Percentiles rank a stretch among this genome's conserved stretches.
Conservation (phyloP, 2,888 invertebrate species). For the Noctua comes region DNA sequence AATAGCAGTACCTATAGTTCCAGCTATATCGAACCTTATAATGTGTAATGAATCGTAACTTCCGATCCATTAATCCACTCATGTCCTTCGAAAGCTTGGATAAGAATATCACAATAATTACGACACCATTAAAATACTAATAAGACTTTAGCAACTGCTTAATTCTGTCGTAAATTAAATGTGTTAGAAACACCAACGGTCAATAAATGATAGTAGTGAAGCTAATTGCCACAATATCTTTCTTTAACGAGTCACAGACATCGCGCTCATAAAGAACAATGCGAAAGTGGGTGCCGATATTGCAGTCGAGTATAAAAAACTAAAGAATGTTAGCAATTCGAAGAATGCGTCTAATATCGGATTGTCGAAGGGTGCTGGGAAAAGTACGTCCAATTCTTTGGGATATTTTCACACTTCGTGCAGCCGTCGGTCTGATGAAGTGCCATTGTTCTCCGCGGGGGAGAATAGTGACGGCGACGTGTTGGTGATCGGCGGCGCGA, state of each 20-base stretch:
- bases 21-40: neutral
- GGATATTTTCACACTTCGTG: constrained; percentile 81
- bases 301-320: constrained; percentile 91
- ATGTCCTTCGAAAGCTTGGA: constrained; percentile 30
- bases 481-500: constrained; percentile 95
- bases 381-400: constrained; percentile 65
- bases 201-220: constrained; percentile 78
- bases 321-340: constrained; percentile 77
- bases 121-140: constrained; percentile 76
- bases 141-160: constrained; percentile 73
- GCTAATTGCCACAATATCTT: constrained; percentile 82
- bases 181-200: constrained; percentile 75
- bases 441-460: constrained; percentile 63
- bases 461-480: constrained; percentile 77
- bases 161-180: constrained; percentile 79
- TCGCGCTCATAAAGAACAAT: constrained; percentile 98
- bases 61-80: constrained; percentile 32
- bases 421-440: constrained; percentile 62
- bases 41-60: constrained; percentile 26
- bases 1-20: neutral
- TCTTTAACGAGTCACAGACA: constrained; percentile 91
- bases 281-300: constrained; percentile 95
- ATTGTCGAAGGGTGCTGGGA: constrained; percentile 66
- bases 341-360: constrained; percentile 77
- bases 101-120: constrained; percentile 68